Evolutionary conservation across 1,140 invertebrate species (phyloP), one percentile per base, ranked within the genome.

Genomic region (Bombus difficillimus): DNA sequence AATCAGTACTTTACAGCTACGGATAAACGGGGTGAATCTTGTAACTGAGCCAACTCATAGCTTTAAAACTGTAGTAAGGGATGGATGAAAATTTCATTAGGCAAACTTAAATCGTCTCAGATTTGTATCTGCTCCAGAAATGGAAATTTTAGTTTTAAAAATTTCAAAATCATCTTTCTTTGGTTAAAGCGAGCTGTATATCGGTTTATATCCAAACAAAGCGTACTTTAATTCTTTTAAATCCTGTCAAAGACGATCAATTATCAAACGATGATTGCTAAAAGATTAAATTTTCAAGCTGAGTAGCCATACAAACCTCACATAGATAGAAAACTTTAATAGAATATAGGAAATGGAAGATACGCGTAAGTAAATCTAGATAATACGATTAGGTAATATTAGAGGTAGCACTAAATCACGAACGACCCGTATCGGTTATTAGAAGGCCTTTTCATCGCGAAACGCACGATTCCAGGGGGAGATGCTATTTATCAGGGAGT

Each of bases 371-470:
- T 75, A 75, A 75, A 53, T 34, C 32, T 25, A 34, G 41, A 18
- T 75, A 47, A 75, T 34, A 22, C 41, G 66, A 37, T 39, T 81
- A 37, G 34, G 28, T n/a, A n/a, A 71, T 34, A 81, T 81, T 25
- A 57, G n/a, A 68, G 15, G 25, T 13, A 37, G 47, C 47, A 59
- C 69, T 59, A 57, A 81, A 71, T 72, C 47, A 47, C 15, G 79
- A 47, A 81, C 47, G 79, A 81, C 47, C 79, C 79, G 79, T 57
- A 59, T 72, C 66, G 79, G 41, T 81, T 68, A 81, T 81, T 81
- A 81, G 47, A 25, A 41, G 68, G 18, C 34, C 47, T 57, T 72
- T 57, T 72, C 43, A 81, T 32, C 15, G 47, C 34, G 34, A n/a
- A 59, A 72, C 68, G 34, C 47, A 81, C 68, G 79, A 72, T 57